Percentiles rank a stretch among this genome's conserved stretches.
Evolutionary conservation across 2,797 vertebrate genomes (phyloP).

Genomic region (Corythornis leucogaster): DNA sequence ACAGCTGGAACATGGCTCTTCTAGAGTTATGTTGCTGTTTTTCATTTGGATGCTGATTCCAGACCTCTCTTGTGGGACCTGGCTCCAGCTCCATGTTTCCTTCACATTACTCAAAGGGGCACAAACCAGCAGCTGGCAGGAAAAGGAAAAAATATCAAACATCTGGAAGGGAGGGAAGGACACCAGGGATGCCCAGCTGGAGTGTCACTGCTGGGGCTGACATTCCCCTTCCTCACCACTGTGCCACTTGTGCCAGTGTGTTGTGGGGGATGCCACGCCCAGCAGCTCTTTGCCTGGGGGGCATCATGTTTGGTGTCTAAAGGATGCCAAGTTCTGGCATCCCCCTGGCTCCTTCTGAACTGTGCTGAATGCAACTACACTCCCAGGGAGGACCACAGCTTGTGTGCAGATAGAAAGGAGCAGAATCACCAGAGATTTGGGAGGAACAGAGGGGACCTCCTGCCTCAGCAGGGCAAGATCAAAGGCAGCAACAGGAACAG

Average conservation of each 20-base stretch:
- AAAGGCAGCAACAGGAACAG: not conserved
- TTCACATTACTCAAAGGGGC: not conserved
- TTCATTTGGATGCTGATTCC: not conserved
- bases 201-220: not conserved
- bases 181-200: not conserved
- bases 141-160: not conserved
- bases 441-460: not conserved
- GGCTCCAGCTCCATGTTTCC: not conserved
- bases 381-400: not conserved
- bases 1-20: not conserved
- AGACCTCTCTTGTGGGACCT: not conserved
- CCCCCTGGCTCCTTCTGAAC: not conserved
- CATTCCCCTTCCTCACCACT: not conserved
- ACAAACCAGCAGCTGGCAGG: not conserved
- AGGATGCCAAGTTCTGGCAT: not conserved
- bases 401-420: not conserved
- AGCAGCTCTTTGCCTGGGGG: not conserved
- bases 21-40: not conserved
- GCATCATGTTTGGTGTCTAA: not conserved
- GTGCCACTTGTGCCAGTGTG: not conserved
- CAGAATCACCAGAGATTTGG: accelerated
- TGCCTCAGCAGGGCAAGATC: not conserved
- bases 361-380: not conserved
- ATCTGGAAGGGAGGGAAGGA: not conserved
- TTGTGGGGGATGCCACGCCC: no score